Base-by-base conservation (phyloP, 2,888 invertebrate species). In the Cactoblastis cactorum region DNA sequence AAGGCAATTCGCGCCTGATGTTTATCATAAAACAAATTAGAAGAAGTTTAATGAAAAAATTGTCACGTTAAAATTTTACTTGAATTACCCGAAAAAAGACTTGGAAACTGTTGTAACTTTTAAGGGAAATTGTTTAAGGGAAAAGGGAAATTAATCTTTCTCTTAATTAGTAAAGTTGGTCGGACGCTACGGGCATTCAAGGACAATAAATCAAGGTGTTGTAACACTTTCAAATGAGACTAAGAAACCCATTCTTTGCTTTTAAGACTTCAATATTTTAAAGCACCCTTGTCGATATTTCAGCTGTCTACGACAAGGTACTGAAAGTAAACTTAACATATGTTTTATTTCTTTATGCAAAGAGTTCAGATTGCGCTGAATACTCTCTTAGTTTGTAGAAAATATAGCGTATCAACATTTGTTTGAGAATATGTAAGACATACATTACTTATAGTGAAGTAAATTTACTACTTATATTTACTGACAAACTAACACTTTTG, bases 101-200 rank as follows among this genome's bases (percentile, higher is more conserved):
- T 71, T 63, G 57, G 56, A 50, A 76, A 75, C 63, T 69, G 71
- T 71, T 77, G 71, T 70, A 77, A 83, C 74, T 82, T 80, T 70
- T 69, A 68, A 65, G 65, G 80, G 79, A 83, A 85, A 85, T 84
- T 86, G 78, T 84, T 83, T 83, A 77, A 80, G 72, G 77, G 78
- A 78, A 81, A 78, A 77, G 74, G 81, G 82, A 85, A 82, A 87
- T 87, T 84, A 84, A 86, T 87, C 86, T 86, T 86, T 85, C 74
- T 78, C 83, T 84, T 87, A 87, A 86, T 87, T 87, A 86, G 85
- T 63, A 83, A 87, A 87, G 83, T 86, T 86, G 69, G 80, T 73
- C 70, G 67, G 75, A 74, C 69, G 75, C 66, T 69, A 70, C 71
- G 74, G 69, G 75, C 74, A 82, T 83, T 78, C 83, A 81, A 78